These are phyloP conservation scores for Aplochiton taeniatus DNA, from an alignment of 2,797 vertebrate species.

Conservation along the genomic window DNA sequence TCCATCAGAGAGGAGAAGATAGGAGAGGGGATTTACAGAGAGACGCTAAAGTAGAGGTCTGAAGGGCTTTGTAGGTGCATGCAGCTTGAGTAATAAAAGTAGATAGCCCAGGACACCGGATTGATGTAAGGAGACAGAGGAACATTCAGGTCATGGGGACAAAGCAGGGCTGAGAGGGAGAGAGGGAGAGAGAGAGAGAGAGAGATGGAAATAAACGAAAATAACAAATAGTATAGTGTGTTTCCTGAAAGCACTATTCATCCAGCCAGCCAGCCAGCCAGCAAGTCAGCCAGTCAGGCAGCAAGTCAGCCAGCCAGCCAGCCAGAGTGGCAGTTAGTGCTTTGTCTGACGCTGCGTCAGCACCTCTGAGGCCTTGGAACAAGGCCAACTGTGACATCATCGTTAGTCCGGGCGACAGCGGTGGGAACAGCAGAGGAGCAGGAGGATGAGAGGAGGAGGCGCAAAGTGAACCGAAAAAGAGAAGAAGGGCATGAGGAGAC, in stretches of 20 bases:
- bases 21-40: too few relatives aligned
- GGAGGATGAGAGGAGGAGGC: too few relatives aligned
- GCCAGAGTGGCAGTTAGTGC: not conserved
- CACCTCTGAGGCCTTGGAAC: not conserved
- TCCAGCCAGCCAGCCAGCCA: too few relatives aligned
- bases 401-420: too few relatives aligned
- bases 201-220: not conserved
- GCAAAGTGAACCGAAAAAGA: too few relatives aligned
- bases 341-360: slow-evolving; percentile 3
- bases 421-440: too few relatives aligned
- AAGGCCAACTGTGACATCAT: slow-evolving; percentile 14
- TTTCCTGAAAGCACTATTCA: slow-evolving; percentile 8
- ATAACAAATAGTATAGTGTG: not conserved
- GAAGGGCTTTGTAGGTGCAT: too few relatives aligned
- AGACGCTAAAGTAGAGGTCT: too few relatives aligned
- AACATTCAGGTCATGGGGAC: slow-evolving; percentile 10
- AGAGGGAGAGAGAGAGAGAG: slow-evolving; percentile 3
- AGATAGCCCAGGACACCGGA: not conserved
- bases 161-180: not conserved
- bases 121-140: slow-evolving; percentile 32
- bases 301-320: not conserved
- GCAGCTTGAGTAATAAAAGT: too few relatives aligned
- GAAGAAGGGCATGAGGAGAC: too few relatives aligned
- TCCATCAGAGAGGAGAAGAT: too few relatives aligned
- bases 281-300: too few relatives aligned